Evolutionary conservation across 2,888 invertebrate genomes (phyloP), one percentile per base, ranked within the genome.

Genomic region (Lepidochitona cinerea): DNA sequence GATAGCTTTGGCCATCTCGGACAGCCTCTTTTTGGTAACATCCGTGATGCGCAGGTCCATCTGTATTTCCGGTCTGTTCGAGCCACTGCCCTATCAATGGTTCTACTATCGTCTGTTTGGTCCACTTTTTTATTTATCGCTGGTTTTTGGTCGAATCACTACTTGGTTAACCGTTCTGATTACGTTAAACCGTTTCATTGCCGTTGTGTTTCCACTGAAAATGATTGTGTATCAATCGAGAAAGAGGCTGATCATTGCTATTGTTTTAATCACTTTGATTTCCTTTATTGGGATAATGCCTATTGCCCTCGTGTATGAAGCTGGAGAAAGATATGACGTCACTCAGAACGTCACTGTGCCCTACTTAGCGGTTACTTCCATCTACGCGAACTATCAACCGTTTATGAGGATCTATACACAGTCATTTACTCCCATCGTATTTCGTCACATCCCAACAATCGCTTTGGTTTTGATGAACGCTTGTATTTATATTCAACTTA

Each of bases 131-230:
- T 80, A 78, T 69, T 29, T 79, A 4, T 77, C 74, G 36, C 73
- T 76, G 7, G 69, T 76, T 0, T 81, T 81, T 49, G 78, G 78
- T 69, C 74, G 81, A 0, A 71, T 76, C 23, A 77, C 80, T 6
- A 78, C 80, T 0, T 69, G 78, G n/a, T 54, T 81, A 0, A 74
- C 78, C 36, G 78, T 80, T 18, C 29, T 79, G 7, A 80, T 81
- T 9, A 78, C 78, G 0, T 37, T 77, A 0, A 79, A 81, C 29
- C 71, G 81, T 18, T 64, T 81, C 14, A 74, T 81, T 12, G 81
- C 81, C 23, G 81, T 81, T 6, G 74, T 76, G 1, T 76, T 80
- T 65, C 81, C 81, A 0, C 67, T 81, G 37, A 76, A 80, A 52
- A 76, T 78, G 29, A 75, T 74, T 33, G 14, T 66, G 5, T 53